Conservation (phyloP, 2,888 invertebrate species). For the Oxycera nigricornis region DNA sequence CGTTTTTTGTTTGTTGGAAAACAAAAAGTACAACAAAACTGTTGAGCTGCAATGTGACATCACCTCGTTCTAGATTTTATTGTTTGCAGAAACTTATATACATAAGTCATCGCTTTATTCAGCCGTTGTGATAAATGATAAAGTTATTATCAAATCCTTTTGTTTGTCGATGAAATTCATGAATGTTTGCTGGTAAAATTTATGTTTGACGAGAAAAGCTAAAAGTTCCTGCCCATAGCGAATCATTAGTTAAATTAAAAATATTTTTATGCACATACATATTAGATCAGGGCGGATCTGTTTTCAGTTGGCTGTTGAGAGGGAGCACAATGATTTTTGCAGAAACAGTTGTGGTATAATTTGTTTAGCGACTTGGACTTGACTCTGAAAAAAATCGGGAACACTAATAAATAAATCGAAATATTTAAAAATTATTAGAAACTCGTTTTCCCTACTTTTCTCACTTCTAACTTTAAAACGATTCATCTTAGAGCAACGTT, state of each 20-base stretch:
- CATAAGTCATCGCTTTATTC: neutral
- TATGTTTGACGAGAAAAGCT: too few species aligned
- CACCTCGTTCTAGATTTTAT: slow-evolving; percentile 4
- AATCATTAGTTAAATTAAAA: neutral
- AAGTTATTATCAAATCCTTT: neutral
- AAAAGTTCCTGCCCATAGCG: neutral
- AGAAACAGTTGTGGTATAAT: too few species aligned
- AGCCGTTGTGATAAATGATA: neutral
- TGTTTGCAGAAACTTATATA: slow-evolving; percentile 4
- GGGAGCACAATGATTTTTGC: too few species aligned
- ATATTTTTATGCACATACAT: neutral
- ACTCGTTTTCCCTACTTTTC: too few species aligned
- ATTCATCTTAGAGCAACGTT: too few species aligned
- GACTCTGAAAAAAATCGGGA: too few species aligned
- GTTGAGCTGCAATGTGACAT: neutral
- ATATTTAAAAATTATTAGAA: too few species aligned
- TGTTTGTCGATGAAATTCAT: neutral
- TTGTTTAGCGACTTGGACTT: neutral
- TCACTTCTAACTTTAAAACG: too few species aligned
- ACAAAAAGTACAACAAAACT: neutral
- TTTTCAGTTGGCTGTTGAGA: too few species aligned
- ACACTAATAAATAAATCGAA: too few species aligned
- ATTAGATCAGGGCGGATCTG: neutral
- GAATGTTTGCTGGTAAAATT: neutral
- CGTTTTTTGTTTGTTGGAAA: neutral